Percentiles rank a stretch among this genome's conserved stretches.
Evolutionary conservation across 2,797 vertebrate species (phyloP).

Genomic region (Aeoliscus strigatus): DNA sequence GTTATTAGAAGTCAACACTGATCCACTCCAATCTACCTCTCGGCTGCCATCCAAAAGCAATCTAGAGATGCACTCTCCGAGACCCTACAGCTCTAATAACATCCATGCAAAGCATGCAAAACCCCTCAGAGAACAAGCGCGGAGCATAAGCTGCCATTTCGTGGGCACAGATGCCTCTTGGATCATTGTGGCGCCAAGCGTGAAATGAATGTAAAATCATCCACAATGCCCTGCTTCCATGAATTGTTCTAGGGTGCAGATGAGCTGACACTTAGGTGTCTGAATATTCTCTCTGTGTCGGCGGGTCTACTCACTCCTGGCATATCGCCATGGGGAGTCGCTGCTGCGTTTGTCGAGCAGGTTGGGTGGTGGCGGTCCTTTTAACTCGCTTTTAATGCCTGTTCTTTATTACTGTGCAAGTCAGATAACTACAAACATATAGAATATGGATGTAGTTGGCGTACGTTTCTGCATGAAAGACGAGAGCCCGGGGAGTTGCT

Average conservation of each 20-base stretch:
- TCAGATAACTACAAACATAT: conserved; percentile 25
- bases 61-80: conserved; percentile 33
- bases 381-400: conserved; percentile 21
- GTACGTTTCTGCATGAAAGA: conserved; percentile 28
- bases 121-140: conserved; percentile 30
- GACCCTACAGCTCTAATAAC: conserved; percentile 53
- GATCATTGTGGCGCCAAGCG: conserved; percentile 63
- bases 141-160: conserved; percentile 59
- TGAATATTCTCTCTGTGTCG: conserved; percentile 26
- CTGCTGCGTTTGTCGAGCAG: conserved; percentile 23
- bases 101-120: conserved; percentile 40
- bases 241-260: conserved; percentile 56
- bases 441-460: conserved; percentile 32
- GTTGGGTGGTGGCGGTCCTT: conserved; percentile 20
- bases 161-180: conserved; percentile 63
- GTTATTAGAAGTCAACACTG: conserved; percentile 37
- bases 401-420: conserved; percentile 30
- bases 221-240: conserved; percentile 50
- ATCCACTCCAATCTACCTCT: conserved; percentile 31
- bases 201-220: conserved; percentile 70
- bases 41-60: conserved; percentile 33
- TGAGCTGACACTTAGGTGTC: conserved; percentile 44
- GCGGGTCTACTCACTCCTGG: conserved; percentile 18
- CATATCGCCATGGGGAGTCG: conserved; percentile 5
- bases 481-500: conserved; percentile 31